Base-by-base conservation (phyloP, 2,797 vertebrate species). In the Natrix natrix region DNA sequence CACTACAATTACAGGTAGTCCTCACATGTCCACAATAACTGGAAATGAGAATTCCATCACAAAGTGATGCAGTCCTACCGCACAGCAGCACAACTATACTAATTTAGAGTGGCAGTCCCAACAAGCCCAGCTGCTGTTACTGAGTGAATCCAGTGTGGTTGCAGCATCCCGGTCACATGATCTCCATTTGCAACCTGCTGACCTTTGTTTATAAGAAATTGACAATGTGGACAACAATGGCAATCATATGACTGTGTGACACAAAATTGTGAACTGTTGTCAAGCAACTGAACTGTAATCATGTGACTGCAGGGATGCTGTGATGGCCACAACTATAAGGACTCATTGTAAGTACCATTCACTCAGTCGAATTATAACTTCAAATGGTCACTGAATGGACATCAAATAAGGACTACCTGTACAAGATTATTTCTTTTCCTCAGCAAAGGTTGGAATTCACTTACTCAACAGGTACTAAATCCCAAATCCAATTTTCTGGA, bases 401-500 rank as follows among this genome's bases (percentile, higher is more conserved):
- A n/a, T 69, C n/a, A 32, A 69, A 32, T n/a, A 69, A 69, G 63
- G 13, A 69, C 5, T n/a, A 66, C 63, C 28, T 66, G 28, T 66
- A 66, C n/a, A 28, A 14, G 26, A 43, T 43, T 26, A 17, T 86
- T 16, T n/a, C 14, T 86, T 86, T 52, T 74, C 55, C 37, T 52
- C 14, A 92, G 37, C 1, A 89, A 26, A 10, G n/a, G 54, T 69
- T 66, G 48, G 10, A 48, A 12, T 43, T 13, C 74, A 60, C 93
- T 92, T 93, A 98, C 98, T 98, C 97, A 24, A 98, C 96, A 93
- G 97, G 22, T 92, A 98, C 95, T 8, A 98, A 97, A 93, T 98
- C 97, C 98, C 98, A 98, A 95, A 98, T 97, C 98, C 98, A 98
- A 22, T 98, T 98, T 94, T 98, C 98, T 0, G 98, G 98, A 94